phyloP scores from a whole-genome alignment of 2,797 vertebrate genomes.

The Acrocephalus scirpaceus region DNA sequence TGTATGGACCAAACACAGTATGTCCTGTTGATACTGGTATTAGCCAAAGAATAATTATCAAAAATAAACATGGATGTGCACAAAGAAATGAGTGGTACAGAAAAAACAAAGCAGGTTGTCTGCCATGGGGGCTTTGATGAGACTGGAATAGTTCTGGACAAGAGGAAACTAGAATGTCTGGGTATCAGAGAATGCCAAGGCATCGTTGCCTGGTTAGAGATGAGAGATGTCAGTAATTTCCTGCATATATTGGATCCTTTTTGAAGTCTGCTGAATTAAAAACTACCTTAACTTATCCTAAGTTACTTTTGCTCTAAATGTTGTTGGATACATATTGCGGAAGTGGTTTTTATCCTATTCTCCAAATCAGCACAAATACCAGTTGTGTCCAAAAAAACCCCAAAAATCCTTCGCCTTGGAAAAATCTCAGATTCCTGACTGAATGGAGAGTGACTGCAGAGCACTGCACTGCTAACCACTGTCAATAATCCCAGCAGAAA shows the following conservation, averaged over 20 bases:
- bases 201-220: fast-evolving
- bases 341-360: neutral
- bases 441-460: neutral
- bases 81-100: neutral
- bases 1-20: neutral
- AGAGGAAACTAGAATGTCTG: neutral
- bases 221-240: neutral
- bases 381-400: neutral
- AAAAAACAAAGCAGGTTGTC: neutral
- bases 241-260: neutral
- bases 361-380: neutral
- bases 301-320: neutral
- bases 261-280: neutral
- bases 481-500: neutral
- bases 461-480: neutral
- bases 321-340: neutral
- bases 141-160: neutral
- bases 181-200: neutral
- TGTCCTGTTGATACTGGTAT: fast-evolving
- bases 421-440: neutral
- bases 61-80: neutral
- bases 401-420: neutral
- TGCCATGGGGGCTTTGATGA: neutral
- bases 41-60: neutral
- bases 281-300: neutral